Base-by-base conservation (phyloP, 2,888 invertebrate species). In the Phragmatobia fuliginosa region DNA sequence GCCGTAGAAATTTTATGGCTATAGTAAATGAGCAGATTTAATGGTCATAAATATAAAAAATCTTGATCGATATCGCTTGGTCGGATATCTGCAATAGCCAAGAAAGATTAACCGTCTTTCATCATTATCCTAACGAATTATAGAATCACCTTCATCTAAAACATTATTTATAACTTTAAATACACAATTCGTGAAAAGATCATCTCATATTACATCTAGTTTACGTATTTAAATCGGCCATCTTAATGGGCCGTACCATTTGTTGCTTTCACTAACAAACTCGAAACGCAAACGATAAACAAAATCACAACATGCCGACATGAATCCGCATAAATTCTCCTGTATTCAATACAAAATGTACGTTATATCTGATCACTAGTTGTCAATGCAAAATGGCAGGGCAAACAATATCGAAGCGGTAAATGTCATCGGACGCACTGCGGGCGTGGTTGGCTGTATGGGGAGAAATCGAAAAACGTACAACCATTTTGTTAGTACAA, bases 371-470 rank as follows among this genome's bases (percentile, higher is more conserved):
- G 82, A 82, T 85, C 77, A 75, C 84, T 72, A 78, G 85, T 87
- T 90, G 91, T 90, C 90, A 90, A 87, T 88, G 84, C 78, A 80
- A 85, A 87, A 87, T 86, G 84, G 82, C 83, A 78, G 82, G 75
- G 73, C 83, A 84, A 87, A 88, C 87, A 88, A 87, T 88, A 89
- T 90, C 88, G 77, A 68, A 72, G 68, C 68, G 72, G 83, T 87
- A 90, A 91, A 91, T 91, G 90, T 89, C 90, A 91, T 90, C 90
- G 80, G 84, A 87, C 87, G 87, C 86, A 88, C 83, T 87, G 71
- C 76, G 78, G 87, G 89, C 89, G 80, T 82, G 80, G 80, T 73
- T 74, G 62, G 49, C 31, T 59, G 60, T 33, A 60, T 71, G 70
- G 60, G 73, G 82, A 81, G 85, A 81, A 85, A 82, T 82, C 80